These are phyloP conservation scores for Todus mexicanus DNA, from an alignment of 2,797 vertebrate genomes.

Conservation along the genomic window DNA sequence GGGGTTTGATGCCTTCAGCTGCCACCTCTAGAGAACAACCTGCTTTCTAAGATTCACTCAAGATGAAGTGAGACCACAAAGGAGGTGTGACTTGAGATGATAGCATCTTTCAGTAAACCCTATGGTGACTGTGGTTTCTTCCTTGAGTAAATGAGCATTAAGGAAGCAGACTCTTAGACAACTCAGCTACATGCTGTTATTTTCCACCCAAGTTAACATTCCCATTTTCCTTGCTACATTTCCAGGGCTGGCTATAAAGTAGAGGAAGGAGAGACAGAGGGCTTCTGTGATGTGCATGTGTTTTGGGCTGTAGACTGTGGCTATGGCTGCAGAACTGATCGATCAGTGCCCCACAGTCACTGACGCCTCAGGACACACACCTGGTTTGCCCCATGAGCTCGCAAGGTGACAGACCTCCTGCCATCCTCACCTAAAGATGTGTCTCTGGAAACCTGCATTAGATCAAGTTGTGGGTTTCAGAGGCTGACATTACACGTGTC, in stretches of 20 bases:
- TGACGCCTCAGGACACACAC: accelerated
- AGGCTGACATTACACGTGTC: accelerated
- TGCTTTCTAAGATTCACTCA: neutral
- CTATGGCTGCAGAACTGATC: neutral
- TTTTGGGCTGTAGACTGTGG: neutral
- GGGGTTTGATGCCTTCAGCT: neutral
- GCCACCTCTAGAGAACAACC: neutral
- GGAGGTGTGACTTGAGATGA: neutral
- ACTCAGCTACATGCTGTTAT: neutral
- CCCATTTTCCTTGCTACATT: neutral
- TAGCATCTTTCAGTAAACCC: neutral
- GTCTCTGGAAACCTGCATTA: neutral
- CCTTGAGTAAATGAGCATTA: neutral
- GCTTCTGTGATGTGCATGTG: accelerated
- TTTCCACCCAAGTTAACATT: neutral
- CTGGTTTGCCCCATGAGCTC: neutral
- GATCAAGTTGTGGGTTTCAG: neutral
- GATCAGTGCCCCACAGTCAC: neutral
- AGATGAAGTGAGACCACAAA: neutral
- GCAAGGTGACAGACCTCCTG: neutral
- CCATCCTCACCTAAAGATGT: neutral
- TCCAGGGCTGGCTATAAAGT: neutral
- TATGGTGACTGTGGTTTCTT: neutral
- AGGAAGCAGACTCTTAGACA: neutral
- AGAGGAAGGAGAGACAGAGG: neutral